phyloP scores from a whole-genome alignment of 92 coral and sea anemone species.

The Actinernus sp. region DNA sequence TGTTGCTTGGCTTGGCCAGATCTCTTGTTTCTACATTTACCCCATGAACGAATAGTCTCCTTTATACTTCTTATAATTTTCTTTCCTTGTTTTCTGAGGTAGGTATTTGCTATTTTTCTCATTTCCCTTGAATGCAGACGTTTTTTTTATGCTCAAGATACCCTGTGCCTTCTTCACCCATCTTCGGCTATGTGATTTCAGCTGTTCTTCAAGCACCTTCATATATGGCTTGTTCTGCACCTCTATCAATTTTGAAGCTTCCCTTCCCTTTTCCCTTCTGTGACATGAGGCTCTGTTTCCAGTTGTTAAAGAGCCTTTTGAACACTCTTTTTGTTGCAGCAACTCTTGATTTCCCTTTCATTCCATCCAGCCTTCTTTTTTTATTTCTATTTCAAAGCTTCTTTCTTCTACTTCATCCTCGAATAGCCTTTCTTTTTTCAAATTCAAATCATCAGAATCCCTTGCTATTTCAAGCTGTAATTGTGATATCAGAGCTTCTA shows the following conservation, averaged over 20 bases:
- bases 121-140: neutral
- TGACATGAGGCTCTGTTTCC: slow-evolving; percentile 19
- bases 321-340: slow-evolving; percentile 23
- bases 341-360: slow-evolving; percentile 22
- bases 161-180: slow-evolving; percentile 11
- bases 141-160: neutral
- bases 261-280: slow-evolving; percentile 48
- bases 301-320: slow-evolving; percentile 16
- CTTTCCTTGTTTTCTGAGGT: slow-evolving; percentile 9
- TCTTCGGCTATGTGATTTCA: slow-evolving; percentile 43
- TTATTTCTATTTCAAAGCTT: slow-evolving; percentile 22
- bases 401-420: slow-evolving; percentile 44
- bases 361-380: slow-evolving; percentile 16
- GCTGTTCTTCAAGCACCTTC: slow-evolving; percentile 44
- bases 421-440: slow-evolving; percentile 34
- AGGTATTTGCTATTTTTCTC: neutral
- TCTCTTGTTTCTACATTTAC: slow-evolving; percentile 17
- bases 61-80: slow-evolving; percentile 3
- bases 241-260: slow-evolving; percentile 35
- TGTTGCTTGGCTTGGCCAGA: slow-evolving; percentile 32
- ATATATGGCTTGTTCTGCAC: slow-evolving; percentile 54
- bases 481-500: slow-evolving; percentile 26
- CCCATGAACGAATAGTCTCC: slow-evolving; percentile 30
- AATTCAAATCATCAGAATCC: slow-evolving; percentile 4
- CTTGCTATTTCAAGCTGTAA: slow-evolving; percentile 34